phyloP scores from a whole-genome alignment of 2,113 vertebrate genomes.

The Microcebus lehilahytsara region DNA sequence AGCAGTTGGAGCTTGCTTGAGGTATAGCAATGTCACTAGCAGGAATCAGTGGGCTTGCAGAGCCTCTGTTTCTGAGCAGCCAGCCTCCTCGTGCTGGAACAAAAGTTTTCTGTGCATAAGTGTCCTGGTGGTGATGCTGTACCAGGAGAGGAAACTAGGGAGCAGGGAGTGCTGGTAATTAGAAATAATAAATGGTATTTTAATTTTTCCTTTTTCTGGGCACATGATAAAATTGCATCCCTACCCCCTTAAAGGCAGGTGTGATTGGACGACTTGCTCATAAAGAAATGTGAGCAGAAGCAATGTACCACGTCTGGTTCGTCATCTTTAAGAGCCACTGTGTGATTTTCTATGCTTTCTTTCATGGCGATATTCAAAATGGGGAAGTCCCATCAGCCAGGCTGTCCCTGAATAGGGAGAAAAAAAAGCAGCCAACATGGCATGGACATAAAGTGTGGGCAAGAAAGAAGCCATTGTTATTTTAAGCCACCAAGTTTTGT shows the following conservation, averaged over 20 bases:
- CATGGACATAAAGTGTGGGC: not conserved
- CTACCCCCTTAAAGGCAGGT: not conserved
- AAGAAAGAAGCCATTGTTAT: not conserved
- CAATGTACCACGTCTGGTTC: no score
- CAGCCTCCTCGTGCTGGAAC: not conserved
- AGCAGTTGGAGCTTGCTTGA: not conserved
- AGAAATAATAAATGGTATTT: not conserved
- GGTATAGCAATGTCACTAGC: not conserved
- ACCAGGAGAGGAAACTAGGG: not conserved
- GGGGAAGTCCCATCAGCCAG: not conserved
- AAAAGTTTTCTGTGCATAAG: not conserved
- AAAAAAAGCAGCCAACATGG: not conserved
- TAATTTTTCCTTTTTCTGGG: not conserved
- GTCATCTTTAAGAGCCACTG: not conserved
- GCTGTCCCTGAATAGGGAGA: not conserved
- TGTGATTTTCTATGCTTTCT: not conserved
- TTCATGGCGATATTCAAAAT: not conserved
- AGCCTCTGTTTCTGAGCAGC: not conserved
- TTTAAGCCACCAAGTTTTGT: not conserved
- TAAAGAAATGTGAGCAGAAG: not conserved
- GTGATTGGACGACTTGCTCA: not conserved
- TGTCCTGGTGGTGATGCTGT: not conserved
- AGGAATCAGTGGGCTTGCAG: not conserved
- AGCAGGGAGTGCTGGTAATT: not conserved
- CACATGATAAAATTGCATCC: not conserved